A percentile compares a stretch with the other conserved stretches of the same genome.
These are phyloP conservation scores for Typhlichthys subterraneus DNA, from an alignment of 2,797 vertebrate species.

Conservation along the genomic window DNA sequence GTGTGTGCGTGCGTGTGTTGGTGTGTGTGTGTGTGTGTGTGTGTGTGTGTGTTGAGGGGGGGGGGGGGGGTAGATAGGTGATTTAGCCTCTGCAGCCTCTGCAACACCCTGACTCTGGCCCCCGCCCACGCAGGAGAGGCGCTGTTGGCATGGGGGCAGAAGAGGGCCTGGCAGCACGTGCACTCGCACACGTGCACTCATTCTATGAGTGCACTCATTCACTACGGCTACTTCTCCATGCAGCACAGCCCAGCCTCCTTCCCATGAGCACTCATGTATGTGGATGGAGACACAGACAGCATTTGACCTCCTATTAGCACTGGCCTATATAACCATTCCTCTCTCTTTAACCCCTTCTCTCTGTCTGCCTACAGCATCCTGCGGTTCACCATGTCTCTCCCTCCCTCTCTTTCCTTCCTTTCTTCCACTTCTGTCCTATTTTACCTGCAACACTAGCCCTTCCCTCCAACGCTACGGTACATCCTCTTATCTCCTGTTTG, in stretches of 20 bases:
- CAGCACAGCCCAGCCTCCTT: too few relatives aligned
- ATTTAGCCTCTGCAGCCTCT: conserved; percentile 48
- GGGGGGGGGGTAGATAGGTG: conserved; percentile 31
- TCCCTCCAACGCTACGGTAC: conserved; percentile 12
- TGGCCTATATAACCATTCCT: background rate
- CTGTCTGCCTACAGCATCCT: background rate
- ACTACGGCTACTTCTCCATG: too few relatives aligned
- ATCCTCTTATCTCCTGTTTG: conserved; percentile 16
- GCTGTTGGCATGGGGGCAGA: background rate
- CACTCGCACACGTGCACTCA: too few relatives aligned
- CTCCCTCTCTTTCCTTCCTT: background rate
- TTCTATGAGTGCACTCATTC: too few relatives aligned
- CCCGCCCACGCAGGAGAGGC: background rate
- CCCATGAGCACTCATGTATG: too few relatives aligned
- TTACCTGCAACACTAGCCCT: conserved; percentile 4
- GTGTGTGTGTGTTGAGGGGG: conserved; percentile 4
- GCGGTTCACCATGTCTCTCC: background rate
- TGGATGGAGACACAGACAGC: too few relatives aligned
- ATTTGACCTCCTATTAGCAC: too few relatives aligned
- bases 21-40: background rate
- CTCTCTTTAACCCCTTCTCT: conserved; percentile 1
- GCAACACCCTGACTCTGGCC: conserved; percentile 39
- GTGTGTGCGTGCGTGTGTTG: background rate
- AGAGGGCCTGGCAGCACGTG: too few relatives aligned
- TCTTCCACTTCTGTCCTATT: conserved; percentile 5